Percentiles rank a stretch among this genome's conserved stretches.
Evolutionary conservation across 2,113 vertebrate genomes (phyloP).

Genomic region (Nansenia antarctica): DNA sequence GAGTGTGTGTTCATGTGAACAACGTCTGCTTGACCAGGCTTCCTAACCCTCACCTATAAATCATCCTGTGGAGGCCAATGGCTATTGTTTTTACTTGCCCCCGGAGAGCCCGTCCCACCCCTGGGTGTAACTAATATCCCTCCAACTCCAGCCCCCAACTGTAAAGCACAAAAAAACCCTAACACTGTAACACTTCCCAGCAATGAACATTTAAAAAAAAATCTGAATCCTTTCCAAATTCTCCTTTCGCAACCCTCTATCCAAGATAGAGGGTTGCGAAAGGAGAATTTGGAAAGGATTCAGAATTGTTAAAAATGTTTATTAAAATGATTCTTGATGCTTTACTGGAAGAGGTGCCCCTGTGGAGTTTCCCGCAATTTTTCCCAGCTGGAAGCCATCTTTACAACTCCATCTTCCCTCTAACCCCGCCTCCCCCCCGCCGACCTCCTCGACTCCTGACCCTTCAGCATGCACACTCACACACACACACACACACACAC

Average conservation of each 20-base stretch:
- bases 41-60: conserved; percentile 18
- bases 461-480: neutral
- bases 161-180: neutral
- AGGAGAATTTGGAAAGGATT: neutral
- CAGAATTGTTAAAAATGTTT: neutral
- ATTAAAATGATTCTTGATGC: too few species aligned
- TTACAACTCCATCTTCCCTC: neutral
- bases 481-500: neutral
- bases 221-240: neutral
- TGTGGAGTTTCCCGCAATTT: too few species aligned
- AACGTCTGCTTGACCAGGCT: neutral
- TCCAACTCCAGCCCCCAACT: neutral
- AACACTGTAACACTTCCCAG: too few species aligned
- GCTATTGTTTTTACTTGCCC: neutral
- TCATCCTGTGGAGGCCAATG: neutral
- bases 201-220: neutral
- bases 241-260: neutral
- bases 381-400: conserved; percentile 59
- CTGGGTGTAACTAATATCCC: too few species aligned
- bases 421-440: neutral
- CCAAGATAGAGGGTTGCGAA: neutral
- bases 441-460: neutral
- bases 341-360: too few species aligned
- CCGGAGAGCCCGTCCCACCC: neutral
- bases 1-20: conserved; percentile 2